A percentile compares a stretch with the other conserved stretches of the same genome.
These are phyloP conservation scores for Pluvianellus socialis DNA, from an alignment of 2,113 vertebrate genomes.

Conservation along the genomic window DNA sequence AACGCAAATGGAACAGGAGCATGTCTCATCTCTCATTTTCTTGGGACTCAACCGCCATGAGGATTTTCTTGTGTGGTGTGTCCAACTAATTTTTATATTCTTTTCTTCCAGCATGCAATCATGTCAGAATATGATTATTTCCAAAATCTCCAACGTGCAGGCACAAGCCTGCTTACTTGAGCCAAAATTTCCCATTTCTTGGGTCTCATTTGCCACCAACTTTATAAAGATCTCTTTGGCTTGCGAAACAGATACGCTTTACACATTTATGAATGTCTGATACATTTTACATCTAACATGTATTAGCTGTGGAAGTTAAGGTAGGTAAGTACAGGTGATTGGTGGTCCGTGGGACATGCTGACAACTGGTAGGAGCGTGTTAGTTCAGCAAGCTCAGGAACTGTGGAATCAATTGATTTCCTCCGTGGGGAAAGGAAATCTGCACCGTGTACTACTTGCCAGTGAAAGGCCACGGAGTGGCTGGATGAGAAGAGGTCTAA, in stretches of 20 bases:
- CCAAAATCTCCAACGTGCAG: neutral
- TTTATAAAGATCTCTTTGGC: neutral
- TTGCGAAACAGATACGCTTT: neutral
- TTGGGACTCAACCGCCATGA: neutral
- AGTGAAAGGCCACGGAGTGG: neutral
- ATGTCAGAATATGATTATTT: neutral
- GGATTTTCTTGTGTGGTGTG: neutral
- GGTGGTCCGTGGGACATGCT: neutral
- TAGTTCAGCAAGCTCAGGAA: neutral
- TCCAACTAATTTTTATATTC: neutral
- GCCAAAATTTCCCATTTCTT: neutral
- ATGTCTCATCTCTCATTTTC: neutral
- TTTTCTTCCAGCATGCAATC: neutral
- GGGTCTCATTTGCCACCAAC: neutral
- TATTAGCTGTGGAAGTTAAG: neutral
- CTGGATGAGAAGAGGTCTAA: neutral
- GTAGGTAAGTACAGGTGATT: neutral
- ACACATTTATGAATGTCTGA: neutral
- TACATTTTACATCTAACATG: neutral
- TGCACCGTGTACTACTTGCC: neutral
- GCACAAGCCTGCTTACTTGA: neutral
- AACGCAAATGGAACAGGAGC: neutral
- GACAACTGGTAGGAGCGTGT: neutral
- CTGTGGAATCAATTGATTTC: neutral
- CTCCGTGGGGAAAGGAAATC: neutral